Percentiles rank a stretch among this genome's conserved stretches.
Evolutionary conservation across 1,140 invertebrate species (phyloP).

Genomic region (Drosophila mojavensis): DNA sequence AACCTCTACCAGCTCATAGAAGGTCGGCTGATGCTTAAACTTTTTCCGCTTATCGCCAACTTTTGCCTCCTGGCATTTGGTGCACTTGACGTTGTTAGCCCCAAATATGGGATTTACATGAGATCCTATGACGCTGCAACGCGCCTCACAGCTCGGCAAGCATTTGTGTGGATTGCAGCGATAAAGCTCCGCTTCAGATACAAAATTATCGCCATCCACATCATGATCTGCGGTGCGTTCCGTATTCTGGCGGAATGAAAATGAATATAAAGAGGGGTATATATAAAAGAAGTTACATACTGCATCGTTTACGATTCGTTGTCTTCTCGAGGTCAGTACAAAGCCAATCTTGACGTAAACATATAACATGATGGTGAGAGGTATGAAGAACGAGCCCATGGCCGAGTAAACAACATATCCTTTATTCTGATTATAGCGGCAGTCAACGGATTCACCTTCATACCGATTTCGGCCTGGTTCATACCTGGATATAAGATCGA

Average conservation of each 20-base stretch:
- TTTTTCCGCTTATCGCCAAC: slow-evolving; percentile 54
- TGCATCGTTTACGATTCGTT: slow-evolving; percentile 80
- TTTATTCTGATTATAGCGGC: slow-evolving; percentile 91
- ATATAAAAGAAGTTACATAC: slow-evolving; percentile 51
- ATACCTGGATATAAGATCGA: slow-evolving; percentile 85
- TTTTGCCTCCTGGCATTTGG: slow-evolving; percentile 55
- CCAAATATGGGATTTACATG: slow-evolving; percentile 31
- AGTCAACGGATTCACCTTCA: slow-evolving; percentile 84
- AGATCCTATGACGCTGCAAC: slow-evolving; percentile 40
- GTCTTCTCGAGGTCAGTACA: slow-evolving; percentile 89
- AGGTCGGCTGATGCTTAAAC: slow-evolving; percentile 73
- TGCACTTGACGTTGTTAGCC: slow-evolving; percentile 55
- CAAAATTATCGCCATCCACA: slow-evolving; percentile 73
- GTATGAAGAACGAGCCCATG: slow-evolving; percentile 96
- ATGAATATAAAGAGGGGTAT: not conserved
- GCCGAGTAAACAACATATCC: slow-evolving; percentile 94
- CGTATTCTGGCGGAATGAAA: slow-evolving; percentile 50
- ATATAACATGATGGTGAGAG: slow-evolving; percentile 95
- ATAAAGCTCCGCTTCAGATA: slow-evolving; percentile 81
- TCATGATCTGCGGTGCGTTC: slow-evolving; percentile 77
- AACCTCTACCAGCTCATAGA: slow-evolving; percentile 78
- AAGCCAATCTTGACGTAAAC: slow-evolving; percentile 95
- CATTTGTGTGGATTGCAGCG: slow-evolving; percentile 76
- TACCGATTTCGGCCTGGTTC: slow-evolving; percentile 86
- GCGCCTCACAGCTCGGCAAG: slow-evolving; percentile 69